Evolutionary conservation across 1,140 invertebrate genomes (phyloP), one percentile per base, ranked within the genome.

Genomic region (Eulimnadia texana): DNA sequence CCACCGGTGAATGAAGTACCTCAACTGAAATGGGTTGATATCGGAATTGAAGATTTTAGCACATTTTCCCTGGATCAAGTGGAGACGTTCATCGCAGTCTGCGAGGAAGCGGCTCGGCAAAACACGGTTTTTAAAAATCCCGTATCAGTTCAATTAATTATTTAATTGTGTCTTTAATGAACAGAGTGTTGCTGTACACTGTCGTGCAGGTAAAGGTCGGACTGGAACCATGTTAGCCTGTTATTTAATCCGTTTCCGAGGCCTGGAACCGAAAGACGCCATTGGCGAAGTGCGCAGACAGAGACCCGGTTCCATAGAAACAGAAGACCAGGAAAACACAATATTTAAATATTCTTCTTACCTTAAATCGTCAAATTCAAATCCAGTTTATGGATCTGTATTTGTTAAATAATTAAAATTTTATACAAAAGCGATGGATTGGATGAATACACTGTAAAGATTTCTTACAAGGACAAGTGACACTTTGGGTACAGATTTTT

Each of bases 201-300:
- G 96, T 70, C 98, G 98, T 85, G 95, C 95, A 72, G 96, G 96
- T 28, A 77, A 99, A 28, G 96, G 96, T 10, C 79, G 96, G 66
- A 99, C 96, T 13, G 96, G 96, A 9, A 95, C 93, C 1, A 76
- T 99, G 25, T 98, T 99, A 68, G 95, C 84, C 3, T 95, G 93
- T 72, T 99, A 98, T 72, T 88, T 99, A 66, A 98, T 99, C n/a
- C 24, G 27, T 6, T 57, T 33, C 33, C 27, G 29, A 20, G 13
- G 29, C 1, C 29, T 57, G 22, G 22, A 33, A 3, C 25, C 55
- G 9, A 33, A 57, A 33, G 55, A 27, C 10, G 55, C 55, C 33
- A 57, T 57, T 33, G n/a, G 22, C 25, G 13, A 57, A 13, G 55
- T 57, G 6, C 27, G 55, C 27, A 33, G 25, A 23, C 25, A 25